These are phyloP conservation scores for Erynnis tages DNA, from an alignment of 2,888 invertebrate genomes.

Conservation along the genomic window DNA sequence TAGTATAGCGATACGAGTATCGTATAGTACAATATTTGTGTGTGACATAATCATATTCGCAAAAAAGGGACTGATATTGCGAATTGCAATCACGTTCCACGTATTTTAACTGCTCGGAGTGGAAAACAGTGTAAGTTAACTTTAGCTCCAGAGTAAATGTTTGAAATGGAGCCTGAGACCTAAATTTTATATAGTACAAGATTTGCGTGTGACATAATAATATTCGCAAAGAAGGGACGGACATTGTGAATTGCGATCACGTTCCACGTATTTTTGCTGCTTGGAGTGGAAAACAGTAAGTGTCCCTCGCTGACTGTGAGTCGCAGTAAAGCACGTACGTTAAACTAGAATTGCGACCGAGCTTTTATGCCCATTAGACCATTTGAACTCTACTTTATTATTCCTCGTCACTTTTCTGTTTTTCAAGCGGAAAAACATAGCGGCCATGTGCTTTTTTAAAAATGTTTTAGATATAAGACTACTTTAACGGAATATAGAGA, in stretches of 20 bases:
- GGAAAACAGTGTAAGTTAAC: slow-evolving; percentile 70
- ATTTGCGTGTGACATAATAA: too few species aligned
- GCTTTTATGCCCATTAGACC: not conserved
- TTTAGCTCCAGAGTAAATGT: too few species aligned
- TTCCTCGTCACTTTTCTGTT: not conserved
- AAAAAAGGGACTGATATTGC: slow-evolving; percentile 47
- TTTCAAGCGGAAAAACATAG: too few species aligned
- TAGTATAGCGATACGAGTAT: too few species aligned
- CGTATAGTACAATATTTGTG: too few species aligned
- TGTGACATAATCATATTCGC: too few species aligned
- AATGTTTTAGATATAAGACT: too few species aligned
- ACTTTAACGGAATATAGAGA: too few species aligned
- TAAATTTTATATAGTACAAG: too few species aligned
- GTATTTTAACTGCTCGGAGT: slow-evolving; percentile 61
- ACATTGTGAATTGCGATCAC: slow-evolving; percentile 61
- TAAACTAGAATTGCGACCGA: not conserved
- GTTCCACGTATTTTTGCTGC: slow-evolving; percentile 59
- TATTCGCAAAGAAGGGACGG: slow-evolving; percentile 38
- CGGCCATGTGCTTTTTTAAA: too few species aligned
- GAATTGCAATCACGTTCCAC: slow-evolving; percentile 62
- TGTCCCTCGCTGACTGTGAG: too few species aligned
- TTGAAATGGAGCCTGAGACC: too few species aligned
- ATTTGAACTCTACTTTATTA: not conserved
- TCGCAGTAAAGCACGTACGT: slow-evolving; percentile 30
- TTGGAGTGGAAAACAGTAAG: slow-evolving; percentile 68